phyloP scores from a whole-genome alignment of 2,113 vertebrate genomes.

The Oreochromis tanganicae region DNA sequence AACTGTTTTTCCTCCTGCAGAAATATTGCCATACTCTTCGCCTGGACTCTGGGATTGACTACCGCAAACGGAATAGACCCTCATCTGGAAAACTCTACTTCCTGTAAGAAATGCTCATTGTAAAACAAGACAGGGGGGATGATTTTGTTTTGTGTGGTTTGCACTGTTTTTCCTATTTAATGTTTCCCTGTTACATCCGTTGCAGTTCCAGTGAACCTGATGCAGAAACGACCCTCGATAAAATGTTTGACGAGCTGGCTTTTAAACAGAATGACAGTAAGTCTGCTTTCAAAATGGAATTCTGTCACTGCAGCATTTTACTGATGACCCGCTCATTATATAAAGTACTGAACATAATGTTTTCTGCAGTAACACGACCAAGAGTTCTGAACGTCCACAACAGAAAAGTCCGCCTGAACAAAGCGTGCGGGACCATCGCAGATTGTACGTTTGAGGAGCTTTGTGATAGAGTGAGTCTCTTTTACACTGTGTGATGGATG shows the following conservation, averaged over 20 bases:
- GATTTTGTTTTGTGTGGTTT: background rate
- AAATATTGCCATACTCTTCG: slow-evolving; percentile 85
- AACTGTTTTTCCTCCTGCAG: slow-evolving; percentile 52
- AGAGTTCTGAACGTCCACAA: slow-evolving; percentile 91
- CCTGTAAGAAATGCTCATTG: slow-evolving; percentile 77
- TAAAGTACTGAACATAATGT: background rate
- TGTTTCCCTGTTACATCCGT: background rate
- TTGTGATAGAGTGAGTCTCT: slow-evolving; percentile 80
- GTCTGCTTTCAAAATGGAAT: slow-evolving; percentile 75
- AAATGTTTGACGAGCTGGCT: slow-evolving; percentile 98
- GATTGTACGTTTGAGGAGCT: slow-evolving; percentile 98
- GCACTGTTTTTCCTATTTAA: background rate
- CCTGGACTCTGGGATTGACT: slow-evolving; percentile 94
- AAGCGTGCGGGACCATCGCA: slow-evolving; percentile 91
- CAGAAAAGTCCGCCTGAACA: slow-evolving; percentile 88
- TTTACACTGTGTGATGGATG: too few relatives aligned
- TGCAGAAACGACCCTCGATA: slow-evolving; percentile 86
- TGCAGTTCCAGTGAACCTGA: slow-evolving; percentile 91
- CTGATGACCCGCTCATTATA: background rate
- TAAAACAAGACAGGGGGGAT: background rate
- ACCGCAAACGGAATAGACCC: slow-evolving; percentile 83
- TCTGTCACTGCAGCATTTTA: slow-evolving; percentile 22
- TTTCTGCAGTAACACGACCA: slow-evolving; percentile 88
- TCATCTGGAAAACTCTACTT: slow-evolving; percentile 90
- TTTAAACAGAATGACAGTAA: slow-evolving; percentile 99